A percentile compares a stretch with the other conserved stretches of the same genome.
These are phyloP conservation scores for Promerops cafer DNA, from an alignment of 2,113 vertebrate species.

Conservation along the genomic window DNA sequence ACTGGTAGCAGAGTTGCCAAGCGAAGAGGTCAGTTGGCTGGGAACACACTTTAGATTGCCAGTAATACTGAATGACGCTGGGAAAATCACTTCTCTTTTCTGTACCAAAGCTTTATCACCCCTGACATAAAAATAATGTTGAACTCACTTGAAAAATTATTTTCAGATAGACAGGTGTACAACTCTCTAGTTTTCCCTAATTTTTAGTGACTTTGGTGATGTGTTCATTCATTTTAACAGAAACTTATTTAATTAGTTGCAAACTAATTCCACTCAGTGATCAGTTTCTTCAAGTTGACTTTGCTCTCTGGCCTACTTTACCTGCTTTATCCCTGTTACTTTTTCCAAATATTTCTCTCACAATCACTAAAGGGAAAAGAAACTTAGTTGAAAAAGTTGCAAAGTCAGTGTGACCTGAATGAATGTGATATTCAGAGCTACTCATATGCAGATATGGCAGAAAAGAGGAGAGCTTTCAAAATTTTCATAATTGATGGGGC, in stretches of 20 bases:
- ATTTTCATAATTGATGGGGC: neutral
- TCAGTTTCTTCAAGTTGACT: neutral
- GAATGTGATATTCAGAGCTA: neutral
- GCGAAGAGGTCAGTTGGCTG: neutral
- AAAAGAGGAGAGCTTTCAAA: neutral
- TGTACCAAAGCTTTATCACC: neutral
- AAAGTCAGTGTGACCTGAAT: neutral
- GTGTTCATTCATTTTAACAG: neutral
- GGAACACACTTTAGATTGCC: neutral
- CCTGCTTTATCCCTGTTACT: neutral
- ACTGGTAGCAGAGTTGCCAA: neutral
- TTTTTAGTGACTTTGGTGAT: neutral
- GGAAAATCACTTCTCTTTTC: neutral
- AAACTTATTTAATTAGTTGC: neutral
- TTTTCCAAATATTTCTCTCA: neutral
- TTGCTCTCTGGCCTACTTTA: neutral
- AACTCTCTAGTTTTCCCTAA: neutral
- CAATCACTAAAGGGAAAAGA: neutral
- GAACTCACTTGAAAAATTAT: neutral
- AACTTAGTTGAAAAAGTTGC: neutral
- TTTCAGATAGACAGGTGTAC: neutral
- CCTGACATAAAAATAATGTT: neutral
- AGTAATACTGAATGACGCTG: neutral
- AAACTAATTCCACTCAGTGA: neutral
- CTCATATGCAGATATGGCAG: neutral